These are phyloP conservation scores for Xyrichtys novacula DNA, from an alignment of 2,797 vertebrate genomes.

Conservation along the genomic window DNA sequence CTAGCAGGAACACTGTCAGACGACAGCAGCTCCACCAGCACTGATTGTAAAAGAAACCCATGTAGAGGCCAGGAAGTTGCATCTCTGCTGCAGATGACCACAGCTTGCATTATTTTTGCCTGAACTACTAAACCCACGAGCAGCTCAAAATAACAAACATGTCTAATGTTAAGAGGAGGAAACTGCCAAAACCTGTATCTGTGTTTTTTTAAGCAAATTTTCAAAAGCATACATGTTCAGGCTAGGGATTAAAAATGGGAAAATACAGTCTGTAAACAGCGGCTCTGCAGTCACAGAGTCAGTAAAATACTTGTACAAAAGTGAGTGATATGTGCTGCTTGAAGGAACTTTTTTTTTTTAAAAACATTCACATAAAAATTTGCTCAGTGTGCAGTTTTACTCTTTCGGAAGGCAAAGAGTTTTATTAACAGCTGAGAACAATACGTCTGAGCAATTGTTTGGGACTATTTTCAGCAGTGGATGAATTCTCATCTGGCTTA, in stretches of 20 bases:
- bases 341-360: too few species aligned
- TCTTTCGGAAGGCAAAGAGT: background rate
- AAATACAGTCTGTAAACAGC: too few species aligned
- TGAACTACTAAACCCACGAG: background rate
- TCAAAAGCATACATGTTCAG: too few species aligned
- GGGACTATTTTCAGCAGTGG: slow-evolving; percentile 7
- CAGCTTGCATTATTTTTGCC: background rate
- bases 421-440: background rate
- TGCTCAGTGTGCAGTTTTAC: background rate
- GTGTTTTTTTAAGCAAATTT: too few species aligned
- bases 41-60: background rate
- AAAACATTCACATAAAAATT: background rate
- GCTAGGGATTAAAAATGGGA: too few species aligned
- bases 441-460: background rate
- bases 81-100: slow-evolving; percentile 2
- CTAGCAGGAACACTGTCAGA: background rate
- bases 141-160: background rate
- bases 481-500: background rate
- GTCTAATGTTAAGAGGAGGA: background rate
- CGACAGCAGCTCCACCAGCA: background rate
- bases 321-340: too few species aligned
- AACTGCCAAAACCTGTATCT: background rate
- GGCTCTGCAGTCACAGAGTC: too few species aligned
- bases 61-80: background rate
- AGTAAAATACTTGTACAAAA: too few species aligned